Conservation (phyloP, 2,113 vertebrate species). For the Tupaia chinensis region DNA sequence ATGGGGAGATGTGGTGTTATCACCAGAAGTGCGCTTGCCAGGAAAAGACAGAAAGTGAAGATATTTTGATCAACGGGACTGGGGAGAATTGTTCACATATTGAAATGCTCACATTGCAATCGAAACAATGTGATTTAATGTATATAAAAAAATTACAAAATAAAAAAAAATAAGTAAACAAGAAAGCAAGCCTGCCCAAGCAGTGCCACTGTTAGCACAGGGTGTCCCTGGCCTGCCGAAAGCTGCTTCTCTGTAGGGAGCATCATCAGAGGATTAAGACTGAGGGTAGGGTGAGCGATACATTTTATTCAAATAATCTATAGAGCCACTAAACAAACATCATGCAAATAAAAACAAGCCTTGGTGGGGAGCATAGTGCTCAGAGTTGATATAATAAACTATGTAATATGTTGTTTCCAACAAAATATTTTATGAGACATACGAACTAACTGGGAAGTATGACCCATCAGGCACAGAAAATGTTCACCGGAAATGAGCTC, state of each 20-base stretch:
- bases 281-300: no score
- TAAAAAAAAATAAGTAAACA: no score
- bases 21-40: no score
- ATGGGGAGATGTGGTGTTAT: no score
- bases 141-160: no score
- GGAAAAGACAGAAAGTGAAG: no score
- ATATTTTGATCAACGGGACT: no score
- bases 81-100: no score
- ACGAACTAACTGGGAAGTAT: neutral
- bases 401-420: neutral
- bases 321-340: neutral
- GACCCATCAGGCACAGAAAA: neutral
- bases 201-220: neutral
- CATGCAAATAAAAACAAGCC: neutral
- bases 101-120: no score
- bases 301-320: neutral
- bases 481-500: neutral
- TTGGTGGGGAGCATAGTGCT: neutral
- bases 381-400: neutral
- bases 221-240: neutral
- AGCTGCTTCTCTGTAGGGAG: neutral
- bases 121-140: no score
- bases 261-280: neutral
- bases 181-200: neutral
- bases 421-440: neutral